Percentiles rank a stretch among this genome's conserved stretches.
phyloP scores from a whole-genome alignment of 2,797 vertebrate genomes.

The Huso huso region DNA sequence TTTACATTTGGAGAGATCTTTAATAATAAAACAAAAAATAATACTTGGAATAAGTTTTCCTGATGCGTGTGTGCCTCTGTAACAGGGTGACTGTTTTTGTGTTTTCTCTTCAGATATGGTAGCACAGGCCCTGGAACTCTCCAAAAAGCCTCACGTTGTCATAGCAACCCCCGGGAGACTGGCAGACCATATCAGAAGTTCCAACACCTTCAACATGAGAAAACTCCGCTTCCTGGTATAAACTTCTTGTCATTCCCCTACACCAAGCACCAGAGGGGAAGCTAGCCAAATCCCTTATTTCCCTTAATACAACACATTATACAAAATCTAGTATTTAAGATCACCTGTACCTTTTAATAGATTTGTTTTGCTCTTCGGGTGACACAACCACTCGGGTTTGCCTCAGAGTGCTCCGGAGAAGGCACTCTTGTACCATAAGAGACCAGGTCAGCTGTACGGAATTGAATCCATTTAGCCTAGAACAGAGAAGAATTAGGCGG shows the following conservation, averaged over 20 bases:
- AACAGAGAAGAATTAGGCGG: too few relatives aligned
- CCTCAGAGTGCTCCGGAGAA: too few relatives aligned
- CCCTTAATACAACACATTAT: too few relatives aligned
- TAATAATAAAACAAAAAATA: neutral
- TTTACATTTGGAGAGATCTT: neutral
- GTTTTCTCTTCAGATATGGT: slow-evolving; percentile 74
- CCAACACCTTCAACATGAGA: slow-evolving; percentile 75
- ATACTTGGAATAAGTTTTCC: neutral
- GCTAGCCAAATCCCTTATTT: too few relatives aligned
- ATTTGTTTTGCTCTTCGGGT: too few relatives aligned
- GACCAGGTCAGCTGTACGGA: too few relatives aligned
- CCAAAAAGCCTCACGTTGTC: slow-evolving; percentile 82
- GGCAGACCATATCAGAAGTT: slow-evolving; percentile 87
- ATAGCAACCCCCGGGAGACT: slow-evolving; percentile 84
- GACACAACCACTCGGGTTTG: too few relatives aligned
- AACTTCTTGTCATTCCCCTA: neutral
- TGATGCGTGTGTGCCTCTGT: neutral
- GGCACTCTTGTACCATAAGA: too few relatives aligned
- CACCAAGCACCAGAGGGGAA: too few relatives aligned
- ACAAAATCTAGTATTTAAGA: too few relatives aligned
- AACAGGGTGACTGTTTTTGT: neutral
- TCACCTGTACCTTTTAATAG: too few relatives aligned
- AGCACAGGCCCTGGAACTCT: slow-evolving; percentile 72
- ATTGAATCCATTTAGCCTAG: too few relatives aligned
- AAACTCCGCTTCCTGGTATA: slow-evolving; percentile 77